Conservation (phyloP, 2,113 vertebrate species). For the Halcyon malimbica region DNA sequence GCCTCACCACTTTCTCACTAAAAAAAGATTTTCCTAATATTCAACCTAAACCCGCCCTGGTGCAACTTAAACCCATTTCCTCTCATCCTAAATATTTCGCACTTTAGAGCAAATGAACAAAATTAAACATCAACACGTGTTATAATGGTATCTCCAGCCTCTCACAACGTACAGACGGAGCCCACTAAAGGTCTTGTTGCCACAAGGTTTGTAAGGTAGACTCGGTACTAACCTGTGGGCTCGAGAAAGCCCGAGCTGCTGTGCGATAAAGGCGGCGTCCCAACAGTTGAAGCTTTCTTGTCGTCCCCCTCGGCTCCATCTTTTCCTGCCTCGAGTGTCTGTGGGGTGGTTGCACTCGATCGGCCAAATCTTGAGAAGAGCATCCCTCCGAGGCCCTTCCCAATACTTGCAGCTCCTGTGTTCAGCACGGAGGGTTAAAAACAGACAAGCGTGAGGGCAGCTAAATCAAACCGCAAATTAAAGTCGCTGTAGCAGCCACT, state of each 20-base stretch:
- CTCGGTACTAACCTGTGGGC: slow-evolving; percentile 79
- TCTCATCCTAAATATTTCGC: not conserved
- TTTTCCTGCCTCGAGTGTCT: slow-evolving; percentile 78
- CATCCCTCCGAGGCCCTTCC: slow-evolving; percentile 96
- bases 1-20: too few relatives aligned
- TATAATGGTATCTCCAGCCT: not conserved
- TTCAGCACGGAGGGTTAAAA: not conserved
- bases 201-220: not conserved
- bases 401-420: slow-evolving; percentile 93
- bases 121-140: rapidly evolving
- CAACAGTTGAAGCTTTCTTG: slow-evolving; percentile 74
- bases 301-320: slow-evolving; percentile 81
- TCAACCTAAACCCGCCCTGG: too few relatives aligned
- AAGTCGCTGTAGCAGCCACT: not conserved
- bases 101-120: not conserved
- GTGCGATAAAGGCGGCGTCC: slow-evolving; percentile 74
- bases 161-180: rapidly evolving
- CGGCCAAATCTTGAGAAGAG: slow-evolving; percentile 94
- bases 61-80: too few relatives aligned
- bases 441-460: not conserved
- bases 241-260: slow-evolving; percentile 84
- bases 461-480: not conserved
- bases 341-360: slow-evolving; percentile 80
- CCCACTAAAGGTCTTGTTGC: not conserved
- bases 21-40: too few relatives aligned